These are phyloP conservation scores for Trichonephila inaurata DNA, from an alignment of 1,140 invertebrate species.

Conservation along the genomic window DNA sequence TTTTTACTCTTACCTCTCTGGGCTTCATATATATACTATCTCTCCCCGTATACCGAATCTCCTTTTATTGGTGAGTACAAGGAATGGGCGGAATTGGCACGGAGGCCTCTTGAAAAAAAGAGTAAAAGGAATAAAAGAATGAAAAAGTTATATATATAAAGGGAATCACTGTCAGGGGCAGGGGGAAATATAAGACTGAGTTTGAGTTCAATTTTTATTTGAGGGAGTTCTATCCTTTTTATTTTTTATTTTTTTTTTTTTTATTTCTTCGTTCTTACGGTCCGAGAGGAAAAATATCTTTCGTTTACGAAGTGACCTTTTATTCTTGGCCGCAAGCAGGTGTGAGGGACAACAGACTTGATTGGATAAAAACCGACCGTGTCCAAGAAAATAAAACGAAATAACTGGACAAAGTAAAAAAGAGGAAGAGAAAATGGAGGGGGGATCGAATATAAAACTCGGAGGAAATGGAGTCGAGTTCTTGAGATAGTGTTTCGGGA, in stretches of 20 bases:
- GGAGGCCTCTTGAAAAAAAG: conserved; percentile 2
- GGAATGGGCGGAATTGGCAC: conserved; percentile 74
- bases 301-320: conserved; percentile 75
- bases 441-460: conserved; percentile 55
- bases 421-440: conserved; percentile 19
- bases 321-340: conserved; percentile 74
- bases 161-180: conserved; percentile 67
- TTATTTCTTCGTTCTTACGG: conserved; percentile 27
- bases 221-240: conserved; percentile 9
- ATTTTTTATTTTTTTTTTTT: too few relatives aligned
- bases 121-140: conserved; percentile 18
- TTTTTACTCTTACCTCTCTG: neutral
- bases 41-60: conserved; percentile 47
- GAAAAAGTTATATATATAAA: conserved; percentile 54
- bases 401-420: conserved; percentile 54
- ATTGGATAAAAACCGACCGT: conserved; percentile 76
- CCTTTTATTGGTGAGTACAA: conserved; percentile 74
- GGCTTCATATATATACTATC: conserved; percentile 36
- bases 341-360: conserved; percentile 75
- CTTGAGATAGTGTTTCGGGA: neutral
- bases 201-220: conserved; percentile 66
- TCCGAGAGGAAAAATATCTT: conserved; percentile 47
- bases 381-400: conserved; percentile 67
- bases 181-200: conserved; percentile 40
- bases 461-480: neutral